Conservation (phyloP, 2,888 invertebrate species). For the Ectemnius lituratus region DNA sequence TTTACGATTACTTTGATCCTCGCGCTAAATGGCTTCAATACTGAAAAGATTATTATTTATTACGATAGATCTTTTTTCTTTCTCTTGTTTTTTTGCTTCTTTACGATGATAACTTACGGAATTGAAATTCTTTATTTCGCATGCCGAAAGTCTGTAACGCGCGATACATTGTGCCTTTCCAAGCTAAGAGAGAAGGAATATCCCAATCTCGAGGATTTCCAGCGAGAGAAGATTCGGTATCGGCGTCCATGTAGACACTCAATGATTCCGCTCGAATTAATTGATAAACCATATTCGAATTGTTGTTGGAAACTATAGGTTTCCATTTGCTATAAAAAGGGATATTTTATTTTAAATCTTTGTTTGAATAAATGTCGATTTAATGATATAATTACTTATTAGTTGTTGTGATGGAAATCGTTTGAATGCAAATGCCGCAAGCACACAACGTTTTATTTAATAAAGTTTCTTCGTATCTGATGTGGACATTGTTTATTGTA, state of each 20-base stretch:
- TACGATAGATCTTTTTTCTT: neutral
- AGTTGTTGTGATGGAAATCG: conserved; percentile 88
- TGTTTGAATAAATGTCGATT: neutral
- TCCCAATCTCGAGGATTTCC: conserved; percentile 66
- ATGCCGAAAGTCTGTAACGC: conserved; percentile 88
- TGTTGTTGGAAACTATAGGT: conserved; percentile 82
- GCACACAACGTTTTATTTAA: conserved; percentile 84
- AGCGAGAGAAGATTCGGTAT: conserved; percentile 73
- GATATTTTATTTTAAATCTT: too few relatives aligned
- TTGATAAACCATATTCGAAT: conserved; percentile 84
- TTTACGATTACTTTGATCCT: conserved; percentile 88
- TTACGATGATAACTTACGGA: conserved; percentile 81
- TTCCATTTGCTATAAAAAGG: conserved; percentile 86
- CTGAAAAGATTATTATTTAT: conserved; percentile 76
- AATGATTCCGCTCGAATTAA: conserved; percentile 87
- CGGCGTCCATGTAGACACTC: conserved; percentile 88
- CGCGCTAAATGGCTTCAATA: conserved; percentile 87
- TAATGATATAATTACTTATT: conserved; percentile 81
- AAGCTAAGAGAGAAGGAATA: conserved; percentile 82
- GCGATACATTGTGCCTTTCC: conserved; percentile 87
- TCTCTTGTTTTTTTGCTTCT: neutral
- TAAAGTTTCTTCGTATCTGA: conserved; percentile 88
- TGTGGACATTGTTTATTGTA: conserved; percentile 87
- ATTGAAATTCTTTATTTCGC: conserved; percentile 88
- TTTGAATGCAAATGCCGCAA: conserved; percentile 88